phyloP scores from a whole-genome alignment of 2,797 vertebrate species.

The Falco rusticolus region DNA sequence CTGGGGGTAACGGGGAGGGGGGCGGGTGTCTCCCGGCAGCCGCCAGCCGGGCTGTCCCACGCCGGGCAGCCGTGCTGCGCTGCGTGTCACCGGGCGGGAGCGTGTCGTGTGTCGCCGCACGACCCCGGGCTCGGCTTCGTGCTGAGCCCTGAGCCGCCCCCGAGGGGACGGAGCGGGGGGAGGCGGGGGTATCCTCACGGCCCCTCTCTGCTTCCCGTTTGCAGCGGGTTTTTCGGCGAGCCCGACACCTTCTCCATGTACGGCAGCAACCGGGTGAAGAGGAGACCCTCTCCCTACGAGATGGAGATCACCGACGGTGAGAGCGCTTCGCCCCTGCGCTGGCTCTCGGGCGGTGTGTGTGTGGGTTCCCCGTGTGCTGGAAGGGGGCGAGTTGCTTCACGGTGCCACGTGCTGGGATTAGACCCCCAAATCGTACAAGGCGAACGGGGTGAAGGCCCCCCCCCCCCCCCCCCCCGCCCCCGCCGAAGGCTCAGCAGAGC shows the following conservation, averaged over 20 bases:
- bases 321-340: not conserved
- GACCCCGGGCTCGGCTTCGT: not conserved
- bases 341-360: not conserved
- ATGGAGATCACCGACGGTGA: slow-evolving; percentile 93
- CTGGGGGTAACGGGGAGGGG: no score
- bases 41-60: rapidly evolving
- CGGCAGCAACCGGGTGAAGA: slow-evolving; percentile 91
- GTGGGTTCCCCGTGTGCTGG: not conserved
- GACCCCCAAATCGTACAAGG: not conserved
- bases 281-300: slow-evolving; percentile 92
- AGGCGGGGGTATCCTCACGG: not conserved
- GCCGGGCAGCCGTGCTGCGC: not conserved
- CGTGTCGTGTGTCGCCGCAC: not conserved
- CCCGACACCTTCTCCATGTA: slow-evolving; percentile 94
- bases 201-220: slow-evolving; percentile 27
- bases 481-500: not conserved
- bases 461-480: no score
- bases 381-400: not conserved
- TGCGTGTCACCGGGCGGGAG: not conserved
- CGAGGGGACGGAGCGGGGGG: not conserved
- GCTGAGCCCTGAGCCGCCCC: not conserved
- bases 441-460: not conserved
- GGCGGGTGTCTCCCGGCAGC: not conserved
- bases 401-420: not conserved
- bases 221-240: slow-evolving; percentile 89